These are phyloP conservation scores for Phalacrocorax brasilianus DNA, from an alignment of 2,113 vertebrate species.

Conservation along the genomic window DNA sequence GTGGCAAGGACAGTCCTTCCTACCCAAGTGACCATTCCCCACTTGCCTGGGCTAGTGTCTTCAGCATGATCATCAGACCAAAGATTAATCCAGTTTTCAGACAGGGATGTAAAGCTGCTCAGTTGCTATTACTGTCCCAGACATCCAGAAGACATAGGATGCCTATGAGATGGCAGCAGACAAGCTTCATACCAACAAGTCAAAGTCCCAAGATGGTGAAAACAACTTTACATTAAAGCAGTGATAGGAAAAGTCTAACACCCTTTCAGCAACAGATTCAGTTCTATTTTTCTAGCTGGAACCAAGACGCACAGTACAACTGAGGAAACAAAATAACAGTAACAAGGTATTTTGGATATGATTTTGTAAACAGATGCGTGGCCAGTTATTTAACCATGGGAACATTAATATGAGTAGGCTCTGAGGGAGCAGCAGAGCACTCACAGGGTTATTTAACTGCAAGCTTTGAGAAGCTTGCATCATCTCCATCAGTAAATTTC, in stretches of 20 bases:
- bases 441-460: background rate
- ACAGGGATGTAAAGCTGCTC: background rate
- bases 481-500: background rate
- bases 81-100: background rate
- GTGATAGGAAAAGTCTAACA: background rate
- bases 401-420: background rate
- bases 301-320: background rate
- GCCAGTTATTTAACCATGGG: background rate
- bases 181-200: background rate
- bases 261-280: background rate
- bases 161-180: background rate
- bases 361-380: background rate
- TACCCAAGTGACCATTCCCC: background rate
- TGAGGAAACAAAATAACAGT: background rate
- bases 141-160: background rate
- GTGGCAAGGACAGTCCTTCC: background rate
- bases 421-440: background rate
- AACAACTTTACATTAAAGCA: background rate
- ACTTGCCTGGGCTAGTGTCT: background rate
- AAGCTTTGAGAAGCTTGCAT: background rate
- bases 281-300: background rate
- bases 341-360: conserved; percentile 13
- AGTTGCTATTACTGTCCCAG: background rate
- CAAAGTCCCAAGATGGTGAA: background rate
- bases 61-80: background rate